phyloP scores from a whole-genome alignment of 2,888 invertebrate species.

The Altica lythri region DNA sequence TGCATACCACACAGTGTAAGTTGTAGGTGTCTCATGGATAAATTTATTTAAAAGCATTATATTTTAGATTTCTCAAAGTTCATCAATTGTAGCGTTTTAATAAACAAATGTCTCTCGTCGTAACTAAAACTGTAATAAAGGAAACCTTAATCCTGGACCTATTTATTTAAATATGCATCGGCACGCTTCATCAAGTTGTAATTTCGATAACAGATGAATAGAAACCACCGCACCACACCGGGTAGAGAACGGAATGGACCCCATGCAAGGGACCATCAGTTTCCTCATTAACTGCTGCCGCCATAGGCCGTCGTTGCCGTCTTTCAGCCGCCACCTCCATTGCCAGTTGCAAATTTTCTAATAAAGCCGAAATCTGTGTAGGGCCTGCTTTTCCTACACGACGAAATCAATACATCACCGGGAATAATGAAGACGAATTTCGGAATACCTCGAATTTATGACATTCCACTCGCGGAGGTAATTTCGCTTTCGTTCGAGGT shows the following conservation, averaged over 20 bases:
- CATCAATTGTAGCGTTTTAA: no score
- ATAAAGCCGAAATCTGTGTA: slow-evolving; percentile 42
- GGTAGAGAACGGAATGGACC: no score
- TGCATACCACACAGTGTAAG: no score
- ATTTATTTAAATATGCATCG: not conserved
- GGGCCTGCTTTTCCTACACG: slow-evolving; percentile 30
- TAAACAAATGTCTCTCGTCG: no score
- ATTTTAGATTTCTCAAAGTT: no score
- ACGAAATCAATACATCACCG: slow-evolving; percentile 45
- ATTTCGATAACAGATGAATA: slow-evolving; percentile 8
- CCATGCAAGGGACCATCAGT: slow-evolving; percentile 12
- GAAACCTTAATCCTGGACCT: no score
- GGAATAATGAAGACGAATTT: slow-evolving; percentile 47
- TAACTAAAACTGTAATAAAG: no score
- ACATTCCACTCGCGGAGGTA: slow-evolving; percentile 41
- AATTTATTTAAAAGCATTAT: no score
- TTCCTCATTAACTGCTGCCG: slow-evolving; percentile 17
- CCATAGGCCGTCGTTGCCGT: slow-evolving; percentile 8
- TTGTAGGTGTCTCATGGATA: no score
- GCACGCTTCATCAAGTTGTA: slow-evolving; percentile 9
- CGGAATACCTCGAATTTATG: slow-evolving; percentile 45
- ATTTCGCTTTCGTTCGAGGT: slow-evolving; percentile 32
- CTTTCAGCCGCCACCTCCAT: slow-evolving; percentile 22
- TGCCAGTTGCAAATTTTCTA: slow-evolving; percentile 41
- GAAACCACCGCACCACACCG: not conserved